These are phyloP conservation scores for Machimus rusticus DNA, from an alignment of 2,888 invertebrate species.

Conservation along the genomic window DNA sequence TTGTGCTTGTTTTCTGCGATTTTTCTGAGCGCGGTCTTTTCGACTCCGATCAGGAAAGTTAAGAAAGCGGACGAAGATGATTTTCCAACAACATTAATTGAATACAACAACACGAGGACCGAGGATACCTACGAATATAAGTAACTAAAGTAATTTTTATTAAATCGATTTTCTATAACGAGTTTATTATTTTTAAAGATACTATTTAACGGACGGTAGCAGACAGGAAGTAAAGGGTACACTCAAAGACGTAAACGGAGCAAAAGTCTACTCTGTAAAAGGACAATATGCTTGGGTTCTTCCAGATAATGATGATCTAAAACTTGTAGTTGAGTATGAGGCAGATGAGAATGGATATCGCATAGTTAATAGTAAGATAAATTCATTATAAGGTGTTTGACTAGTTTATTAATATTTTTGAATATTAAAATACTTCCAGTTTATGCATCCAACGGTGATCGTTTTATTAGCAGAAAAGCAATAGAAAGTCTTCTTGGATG, in stretches of 20 bases:
- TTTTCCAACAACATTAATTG: not conserved
- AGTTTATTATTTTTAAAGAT: not conserved
- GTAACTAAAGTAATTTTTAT: not conserved
- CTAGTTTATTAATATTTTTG: not conserved
- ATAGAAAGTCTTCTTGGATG: not conserved
- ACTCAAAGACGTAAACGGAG: not conserved
- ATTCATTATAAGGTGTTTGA: not conserved
- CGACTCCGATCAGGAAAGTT: not conserved
- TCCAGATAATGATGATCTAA: not conserved
- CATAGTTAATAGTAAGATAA: not conserved
- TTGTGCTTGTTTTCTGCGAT: not conserved
- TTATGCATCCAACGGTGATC: not conserved
- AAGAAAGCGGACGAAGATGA: not conserved
- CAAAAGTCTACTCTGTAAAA: not conserved
- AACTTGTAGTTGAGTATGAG: not conserved
- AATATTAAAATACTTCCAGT: not conserved
- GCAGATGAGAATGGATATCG: conserved; percentile 11
- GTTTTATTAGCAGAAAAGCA: not conserved
- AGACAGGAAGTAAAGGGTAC: not conserved
- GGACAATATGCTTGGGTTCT: not conserved
- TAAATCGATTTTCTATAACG: not conserved
- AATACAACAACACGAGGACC: not conserved
- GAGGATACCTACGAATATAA: not conserved
- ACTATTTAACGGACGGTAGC: not conserved
- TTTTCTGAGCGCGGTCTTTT: not conserved